phyloP scores from a whole-genome alignment of 2,797 vertebrate genomes.

The Parambassis ranga region DNA sequence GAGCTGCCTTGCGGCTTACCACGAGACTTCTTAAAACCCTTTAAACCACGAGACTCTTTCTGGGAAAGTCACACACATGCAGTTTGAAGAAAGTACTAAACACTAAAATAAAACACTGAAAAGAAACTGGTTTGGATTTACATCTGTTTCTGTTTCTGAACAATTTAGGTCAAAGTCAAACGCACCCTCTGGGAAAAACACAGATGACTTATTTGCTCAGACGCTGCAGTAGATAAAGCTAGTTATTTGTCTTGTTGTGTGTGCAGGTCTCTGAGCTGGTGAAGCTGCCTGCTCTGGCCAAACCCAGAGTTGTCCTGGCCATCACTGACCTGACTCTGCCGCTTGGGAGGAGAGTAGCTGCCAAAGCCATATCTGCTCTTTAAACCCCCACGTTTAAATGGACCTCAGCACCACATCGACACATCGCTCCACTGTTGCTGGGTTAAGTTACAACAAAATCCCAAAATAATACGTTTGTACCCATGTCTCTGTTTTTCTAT shows the following conservation, averaged over 20 bases:
- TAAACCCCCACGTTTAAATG: constrained; percentile 55
- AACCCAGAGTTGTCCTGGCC: constrained; percentile 91
- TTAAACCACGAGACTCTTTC: not conserved
- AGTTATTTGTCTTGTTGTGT: not conserved
- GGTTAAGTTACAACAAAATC: not conserved
- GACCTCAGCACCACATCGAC: not conserved
- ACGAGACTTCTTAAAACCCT: too few relatives aligned
- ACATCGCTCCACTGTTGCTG: not conserved
- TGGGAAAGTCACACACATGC: too few relatives aligned
- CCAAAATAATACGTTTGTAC: not conserved
- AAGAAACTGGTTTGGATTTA: too few relatives aligned
- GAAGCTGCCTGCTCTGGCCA: constrained; percentile 93
- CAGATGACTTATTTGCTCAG: not conserved
- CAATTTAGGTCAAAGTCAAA: too few relatives aligned
- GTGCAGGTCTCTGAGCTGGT: constrained; percentile 93
- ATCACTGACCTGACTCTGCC: constrained; percentile 95
- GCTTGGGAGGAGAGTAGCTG: constrained; percentile 92
- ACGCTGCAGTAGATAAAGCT: not conserved
- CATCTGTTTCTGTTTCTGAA: too few relatives aligned
- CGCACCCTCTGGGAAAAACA: not conserved
- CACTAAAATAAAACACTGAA: too few relatives aligned
- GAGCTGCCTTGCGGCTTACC: too few relatives aligned
- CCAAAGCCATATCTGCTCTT: constrained; percentile 92
- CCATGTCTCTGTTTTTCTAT: not conserved
- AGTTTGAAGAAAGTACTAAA: not conserved